Conservation (phyloP, 2,797 vertebrate genomes). For the Dipus sagitta region DNA sequence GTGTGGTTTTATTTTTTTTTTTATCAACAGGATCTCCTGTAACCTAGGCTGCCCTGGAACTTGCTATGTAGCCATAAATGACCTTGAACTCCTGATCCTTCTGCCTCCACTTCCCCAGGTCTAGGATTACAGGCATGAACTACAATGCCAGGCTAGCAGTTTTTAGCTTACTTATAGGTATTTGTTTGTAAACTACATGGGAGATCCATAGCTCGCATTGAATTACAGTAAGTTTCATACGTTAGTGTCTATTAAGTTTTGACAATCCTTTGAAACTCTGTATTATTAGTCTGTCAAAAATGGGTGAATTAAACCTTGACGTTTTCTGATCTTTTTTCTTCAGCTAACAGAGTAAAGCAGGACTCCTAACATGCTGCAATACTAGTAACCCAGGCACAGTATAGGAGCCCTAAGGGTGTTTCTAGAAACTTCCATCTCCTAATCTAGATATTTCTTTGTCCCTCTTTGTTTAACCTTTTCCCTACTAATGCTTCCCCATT, state of each 20-base stretch:
- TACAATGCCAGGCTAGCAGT: neutral
- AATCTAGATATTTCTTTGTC: conserved; percentile 2
- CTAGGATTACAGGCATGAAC: neutral
- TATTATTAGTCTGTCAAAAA: neutral
- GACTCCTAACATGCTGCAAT: neutral
- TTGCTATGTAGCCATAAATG: neutral
- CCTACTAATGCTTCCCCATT: neutral
- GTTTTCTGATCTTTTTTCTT: neutral
- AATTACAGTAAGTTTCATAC: neutral
- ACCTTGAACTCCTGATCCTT: neutral
- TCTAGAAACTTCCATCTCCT: neutral
- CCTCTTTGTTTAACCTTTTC: conserved; percentile 27
- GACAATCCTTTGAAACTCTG: neutral
- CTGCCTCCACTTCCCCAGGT: neutral
- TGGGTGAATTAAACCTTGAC: neutral
- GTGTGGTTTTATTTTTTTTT: neutral
- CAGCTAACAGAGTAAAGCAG: neutral
- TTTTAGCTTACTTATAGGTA: conserved; percentile 45
- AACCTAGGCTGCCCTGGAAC: neutral
- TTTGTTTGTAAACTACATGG: conserved; percentile 51
- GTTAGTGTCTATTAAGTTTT: neutral
- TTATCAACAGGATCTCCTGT: neutral
- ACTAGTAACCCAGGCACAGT: neutral
- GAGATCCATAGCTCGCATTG: neutral
- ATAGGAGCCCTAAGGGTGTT: neutral